Base-by-base conservation (phyloP, 2,797 vertebrate species). In the Acipenser transmontanus region DNA sequence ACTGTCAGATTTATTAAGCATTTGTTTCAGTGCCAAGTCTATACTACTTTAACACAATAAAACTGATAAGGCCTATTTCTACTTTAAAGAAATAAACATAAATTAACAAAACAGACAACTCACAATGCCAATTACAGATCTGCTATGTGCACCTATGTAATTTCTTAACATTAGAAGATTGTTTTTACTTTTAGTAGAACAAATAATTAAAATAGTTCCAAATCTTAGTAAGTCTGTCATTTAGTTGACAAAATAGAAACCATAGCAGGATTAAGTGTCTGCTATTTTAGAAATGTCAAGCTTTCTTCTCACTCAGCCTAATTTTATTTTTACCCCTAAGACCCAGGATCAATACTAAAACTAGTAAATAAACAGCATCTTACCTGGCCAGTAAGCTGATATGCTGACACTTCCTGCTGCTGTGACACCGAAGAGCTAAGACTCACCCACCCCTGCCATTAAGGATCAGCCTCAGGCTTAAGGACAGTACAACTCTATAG, bases 381-480 rank as follows among this genome's bases (percentile, higher is more conserved):
- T 86, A 91, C 86, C 88, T 91, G 86, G 72, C 66, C 78, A 88
- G 85, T 89, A 91, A 92, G 80, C 72, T 71, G 86, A 92, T 82
- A 84, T 50, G 47, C 60, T 52, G 50, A 66, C 52, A 69, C 78
- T 79, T 80, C 48, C 77, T 74, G 47, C 50, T 67, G 64, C 57
- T 56, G 70, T 47, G 56, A 59, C 68, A 70, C 20, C 59, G 71
- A 77, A 81, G 68, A 67, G 70, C 75, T 71, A 66, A 71, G 1
- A 59, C 56, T 11, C 47, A 77, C 11, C 50, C 70, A 72, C 62
- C 71, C 69, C 65, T 59, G 72, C 77, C 77, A 73, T 62, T 12
- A 65, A 62, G 49, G 13, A 34, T 59, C 69, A 1, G 6, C 65
- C 56, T 62, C 20, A 69, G 59, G 49, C 0, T 72, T 4, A 5